Evolutionary conservation across 1,140 invertebrate species (phyloP), one percentile per base, ranked within the genome.

Genomic region (Papilio xuthus): DNA sequence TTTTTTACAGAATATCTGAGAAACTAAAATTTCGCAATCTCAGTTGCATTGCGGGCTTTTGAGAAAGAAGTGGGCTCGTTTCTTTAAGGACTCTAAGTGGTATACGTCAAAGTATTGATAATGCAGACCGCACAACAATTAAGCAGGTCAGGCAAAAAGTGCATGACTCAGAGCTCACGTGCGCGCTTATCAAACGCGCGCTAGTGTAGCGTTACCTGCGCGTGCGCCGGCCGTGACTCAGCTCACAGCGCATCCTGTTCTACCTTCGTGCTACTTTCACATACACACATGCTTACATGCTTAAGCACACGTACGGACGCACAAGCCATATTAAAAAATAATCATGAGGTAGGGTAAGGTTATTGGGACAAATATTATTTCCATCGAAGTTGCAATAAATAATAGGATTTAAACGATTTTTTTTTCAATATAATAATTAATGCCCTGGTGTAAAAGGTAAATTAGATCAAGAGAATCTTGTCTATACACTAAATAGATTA

Each of bases 191-290:
- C 89, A 88, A 69, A 78, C 53, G 82, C 75, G 81, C 81, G 86
- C 78, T 82, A 84, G 81, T 84, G 80, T 80, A 83, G 89, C 85
- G 86, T 84, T 92, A 91, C 90, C 88, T 90, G 90, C 87, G 90
- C 89, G 88, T 88, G 90, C 86, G 86, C 84, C 79, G 87, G 84
- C 20, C 20, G 86, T 87, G 86, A 85, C 84, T 85, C 85, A 82
- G 79, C 82, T 89, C 88, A 91, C 73, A 37, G 79, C 32, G 85
- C 86, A 93, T 93, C 89, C 91, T 92, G 90, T 88, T 92, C 86
- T 84, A 88, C 86, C 86, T 88, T 91, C 77, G 83, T 84, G 75
- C 78, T 78, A 89, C 91, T 93, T 93, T 93, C 90, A 86, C 91
- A 85, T 80, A 86, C 7, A 37, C 32, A 37, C 56, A 63, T 63